Conservation (phyloP, 2,888 invertebrate genomes). For the Zygothrica quintamaculata region DNA sequence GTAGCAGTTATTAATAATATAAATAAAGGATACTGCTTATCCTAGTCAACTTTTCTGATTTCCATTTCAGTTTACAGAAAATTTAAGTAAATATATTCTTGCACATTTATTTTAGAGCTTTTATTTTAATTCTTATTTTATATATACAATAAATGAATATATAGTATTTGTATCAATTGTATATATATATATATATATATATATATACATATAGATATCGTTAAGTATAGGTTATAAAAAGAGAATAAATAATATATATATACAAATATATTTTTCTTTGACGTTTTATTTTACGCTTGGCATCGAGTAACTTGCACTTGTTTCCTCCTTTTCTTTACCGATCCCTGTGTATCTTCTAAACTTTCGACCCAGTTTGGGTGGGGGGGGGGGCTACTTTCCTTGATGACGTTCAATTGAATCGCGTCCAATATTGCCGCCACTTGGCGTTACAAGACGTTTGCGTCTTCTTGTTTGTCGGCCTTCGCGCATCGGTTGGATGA, state of each 20-base stretch:
- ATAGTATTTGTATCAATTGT: too few relatives aligned
- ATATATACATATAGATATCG: too few relatives aligned
- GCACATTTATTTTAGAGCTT: too few relatives aligned
- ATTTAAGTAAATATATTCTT: too few relatives aligned
- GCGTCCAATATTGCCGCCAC: conserved; percentile 46
- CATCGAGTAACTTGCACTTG: conserved; percentile 35
- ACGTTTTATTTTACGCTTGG: conserved; percentile 37
- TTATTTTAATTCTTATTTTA: too few relatives aligned
- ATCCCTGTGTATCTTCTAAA: neutral
- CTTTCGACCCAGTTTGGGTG: neutral
- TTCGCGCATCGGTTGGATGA: conserved; percentile 68
- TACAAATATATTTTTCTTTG: conserved; percentile 11
- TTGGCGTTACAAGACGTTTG: conserved; percentile 27
- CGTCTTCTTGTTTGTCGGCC: conserved; percentile 58
- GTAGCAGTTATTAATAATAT: too few relatives aligned
- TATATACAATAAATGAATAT: too few relatives aligned
- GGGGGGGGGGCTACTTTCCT: conserved; percentile 5
- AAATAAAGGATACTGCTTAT: too few relatives aligned
- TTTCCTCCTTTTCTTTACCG: neutral
- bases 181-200: too few relatives aligned
- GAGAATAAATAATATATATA: conserved; percentile 24
- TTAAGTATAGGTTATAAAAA: neutral
- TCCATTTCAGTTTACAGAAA: too few relatives aligned
- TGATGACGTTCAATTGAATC: conserved; percentile 53
- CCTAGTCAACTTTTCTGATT: too few relatives aligned